phyloP scores from a whole-genome alignment of 2,797 vertebrate genomes.

The Philypnodon macrostomus region DNA sequence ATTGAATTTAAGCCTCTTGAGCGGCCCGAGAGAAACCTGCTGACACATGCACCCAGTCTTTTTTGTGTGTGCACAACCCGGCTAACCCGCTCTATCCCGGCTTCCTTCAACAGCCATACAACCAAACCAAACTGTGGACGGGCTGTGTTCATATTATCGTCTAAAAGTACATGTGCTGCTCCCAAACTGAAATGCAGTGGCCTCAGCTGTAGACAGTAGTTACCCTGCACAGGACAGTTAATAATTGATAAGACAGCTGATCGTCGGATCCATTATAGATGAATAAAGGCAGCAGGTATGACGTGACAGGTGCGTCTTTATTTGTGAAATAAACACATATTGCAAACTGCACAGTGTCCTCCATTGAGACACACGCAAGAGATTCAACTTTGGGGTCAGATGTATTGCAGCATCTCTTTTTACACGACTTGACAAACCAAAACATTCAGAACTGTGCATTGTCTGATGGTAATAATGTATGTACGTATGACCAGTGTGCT shows the following conservation, averaged over 20 bases:
- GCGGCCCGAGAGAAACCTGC: slow-evolving; percentile 75
- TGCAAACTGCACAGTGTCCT: no score
- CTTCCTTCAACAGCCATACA: slow-evolving; percentile 11
- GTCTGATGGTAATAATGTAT: no score
- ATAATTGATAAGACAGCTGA: slow-evolving; percentile 62
- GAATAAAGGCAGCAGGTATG: slow-evolving; percentile 49
- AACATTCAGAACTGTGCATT: no score
- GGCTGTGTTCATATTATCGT: neutral
- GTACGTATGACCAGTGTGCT: no score
- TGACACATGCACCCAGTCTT: slow-evolving; percentile 76
- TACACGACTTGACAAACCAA: no score
- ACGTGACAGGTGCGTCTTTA: slow-evolving; percentile 28
- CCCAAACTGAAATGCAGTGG: neutral
- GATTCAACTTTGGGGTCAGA: no score
- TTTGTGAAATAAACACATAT: slow-evolving; percentile 5
- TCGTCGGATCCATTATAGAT: slow-evolving; percentile 68
- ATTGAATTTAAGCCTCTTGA: slow-evolving; percentile 82
- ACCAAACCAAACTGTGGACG: slow-evolving; percentile 21
- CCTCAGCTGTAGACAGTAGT: slow-evolving; percentile 13
- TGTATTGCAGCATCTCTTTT: no score
- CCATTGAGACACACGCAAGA: no score
- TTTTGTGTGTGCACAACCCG: slow-evolving; percentile 64
- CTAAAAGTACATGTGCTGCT: neutral
- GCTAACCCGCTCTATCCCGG: slow-evolving; percentile 46
- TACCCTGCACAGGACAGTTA: slow-evolving; percentile 26